These are phyloP conservation scores for Pipa parva DNA, from an alignment of 2,113 vertebrate species.

Conservation along the genomic window DNA sequence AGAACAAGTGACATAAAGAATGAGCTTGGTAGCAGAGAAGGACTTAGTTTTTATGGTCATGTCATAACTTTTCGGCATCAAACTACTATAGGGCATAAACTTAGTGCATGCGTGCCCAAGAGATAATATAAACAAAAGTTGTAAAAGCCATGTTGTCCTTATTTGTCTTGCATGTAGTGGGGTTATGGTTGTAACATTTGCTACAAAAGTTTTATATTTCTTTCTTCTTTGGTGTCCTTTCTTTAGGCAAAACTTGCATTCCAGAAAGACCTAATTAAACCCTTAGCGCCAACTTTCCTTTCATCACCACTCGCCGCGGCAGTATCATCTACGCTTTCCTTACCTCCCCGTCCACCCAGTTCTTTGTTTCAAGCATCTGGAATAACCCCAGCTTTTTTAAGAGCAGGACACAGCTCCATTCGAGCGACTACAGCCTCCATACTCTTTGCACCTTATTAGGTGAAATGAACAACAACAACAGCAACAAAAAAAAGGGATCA, in stretches of 20 bases:
- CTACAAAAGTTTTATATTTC: conserved; percentile 12
- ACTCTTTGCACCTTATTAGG: conserved; percentile 85
- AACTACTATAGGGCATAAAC: no score
- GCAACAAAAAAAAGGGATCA: conserved; percentile 44
- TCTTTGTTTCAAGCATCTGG: conserved; percentile 77
- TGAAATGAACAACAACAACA: conserved; percentile 41
- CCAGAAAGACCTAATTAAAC: conserved; percentile 86
- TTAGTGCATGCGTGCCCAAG: no score
- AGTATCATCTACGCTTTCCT: conserved; percentile 71
- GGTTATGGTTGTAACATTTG: no score
- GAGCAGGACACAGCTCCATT: conserved; percentile 83
- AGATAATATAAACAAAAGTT: no score
- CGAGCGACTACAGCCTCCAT: conserved; percentile 80
- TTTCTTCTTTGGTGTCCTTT: no score
- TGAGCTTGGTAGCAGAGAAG: no score
- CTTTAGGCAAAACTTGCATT: conserved; percentile 78
- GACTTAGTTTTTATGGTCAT: no score
- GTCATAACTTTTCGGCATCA: no score
- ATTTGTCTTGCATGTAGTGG: no score
- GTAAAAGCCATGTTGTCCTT: no score
- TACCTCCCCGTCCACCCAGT: conserved; percentile 73
- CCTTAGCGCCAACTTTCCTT: conserved; percentile 80
- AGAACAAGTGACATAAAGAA: no score
- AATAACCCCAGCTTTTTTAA: conserved; percentile 76
- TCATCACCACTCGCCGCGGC: conserved; percentile 72